Evolutionary conservation across 2,797 vertebrate species (phyloP).

Genomic region (Pseudopleuronectes americanus): DNA sequence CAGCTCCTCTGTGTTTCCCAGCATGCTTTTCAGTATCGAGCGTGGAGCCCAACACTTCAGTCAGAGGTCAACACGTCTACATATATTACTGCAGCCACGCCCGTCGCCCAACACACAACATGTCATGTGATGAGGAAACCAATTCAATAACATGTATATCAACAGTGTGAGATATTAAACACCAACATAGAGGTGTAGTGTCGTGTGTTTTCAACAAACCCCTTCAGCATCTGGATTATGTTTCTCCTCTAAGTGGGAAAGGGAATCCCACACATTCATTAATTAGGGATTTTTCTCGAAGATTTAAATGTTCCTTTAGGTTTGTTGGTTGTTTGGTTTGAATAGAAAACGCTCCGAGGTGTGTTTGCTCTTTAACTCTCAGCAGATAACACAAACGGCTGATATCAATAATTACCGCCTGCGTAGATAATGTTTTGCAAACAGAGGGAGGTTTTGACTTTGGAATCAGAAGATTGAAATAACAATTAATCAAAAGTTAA

Average conservation of each 20-base stretch:
- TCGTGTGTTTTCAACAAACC: neutral
- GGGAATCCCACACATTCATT: neutral
- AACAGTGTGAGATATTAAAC: no score
- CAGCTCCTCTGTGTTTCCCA: slow-evolving; percentile 28
- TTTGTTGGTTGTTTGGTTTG: neutral
- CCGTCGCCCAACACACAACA: neutral
- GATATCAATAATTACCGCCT: neutral
- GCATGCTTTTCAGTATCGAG: slow-evolving; percentile 24
- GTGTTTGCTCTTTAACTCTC: slow-evolving; percentile 3
- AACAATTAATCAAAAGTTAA: neutral
- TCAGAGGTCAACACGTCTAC: slow-evolving; percentile 24
- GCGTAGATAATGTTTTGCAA: no score
- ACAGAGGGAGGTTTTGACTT: no score
- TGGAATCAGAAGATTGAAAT: neutral
- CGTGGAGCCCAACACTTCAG: neutral
- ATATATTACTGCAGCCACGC: neutral
- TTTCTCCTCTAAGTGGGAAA: neutral
- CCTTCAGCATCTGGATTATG: neutral
- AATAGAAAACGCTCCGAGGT: neutral
- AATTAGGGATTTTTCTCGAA: neutral
- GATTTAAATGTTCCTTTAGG: neutral
- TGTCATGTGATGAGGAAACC: neutral
- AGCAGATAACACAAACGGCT: slow-evolving; percentile 4
- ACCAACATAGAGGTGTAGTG: no score
- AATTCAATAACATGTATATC: no score